These are phyloP conservation scores for Typhlichthys eigenmanni DNA, from an alignment of 2,797 vertebrate genomes.

Conservation along the genomic window DNA sequence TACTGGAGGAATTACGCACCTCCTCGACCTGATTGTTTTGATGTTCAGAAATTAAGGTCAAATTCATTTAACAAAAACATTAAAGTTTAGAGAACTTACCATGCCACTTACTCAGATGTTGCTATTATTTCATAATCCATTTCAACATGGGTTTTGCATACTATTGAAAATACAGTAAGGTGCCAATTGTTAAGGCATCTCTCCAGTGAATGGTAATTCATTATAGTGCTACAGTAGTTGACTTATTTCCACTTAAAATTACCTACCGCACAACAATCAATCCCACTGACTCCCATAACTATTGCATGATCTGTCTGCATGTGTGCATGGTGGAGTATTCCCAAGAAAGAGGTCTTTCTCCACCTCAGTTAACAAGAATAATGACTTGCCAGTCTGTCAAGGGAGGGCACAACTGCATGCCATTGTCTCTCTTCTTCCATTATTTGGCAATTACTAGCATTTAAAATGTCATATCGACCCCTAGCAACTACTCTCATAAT, in stretches of 20 bases:
- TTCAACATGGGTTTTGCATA: too few relatives aligned
- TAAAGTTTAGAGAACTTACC: too few relatives aligned
- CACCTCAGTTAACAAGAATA: constrained; percentile 77
- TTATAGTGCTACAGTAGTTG: constrained; percentile 56
- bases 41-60: too few relatives aligned
- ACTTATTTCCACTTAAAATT: constrained; percentile 70
- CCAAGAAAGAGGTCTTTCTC: constrained; percentile 67
- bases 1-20: too few relatives aligned
- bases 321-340: constrained; percentile 49
- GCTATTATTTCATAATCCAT: too few relatives aligned
- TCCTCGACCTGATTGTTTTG: too few relatives aligned
- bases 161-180: too few relatives aligned
- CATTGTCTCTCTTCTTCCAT: constrained; percentile 46
- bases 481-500: constrained; percentile 31
- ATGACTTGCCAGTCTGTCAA: constrained; percentile 60
- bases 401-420: constrained; percentile 47
- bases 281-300: constrained; percentile 46
- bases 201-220: constrained; percentile 45
- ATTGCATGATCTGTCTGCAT: constrained; percentile 34
- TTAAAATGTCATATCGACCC: constrained; percentile 36
- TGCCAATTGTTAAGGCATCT: constrained; percentile 1
- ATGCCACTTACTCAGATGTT: too few relatives aligned
- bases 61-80: too few relatives aligned
- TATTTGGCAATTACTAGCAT: constrained; percentile 64
- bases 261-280: constrained; percentile 65